Evolutionary conservation across 2,113 vertebrate genomes (phyloP).

Genomic region (Hirundichthys speculiger): DNA sequence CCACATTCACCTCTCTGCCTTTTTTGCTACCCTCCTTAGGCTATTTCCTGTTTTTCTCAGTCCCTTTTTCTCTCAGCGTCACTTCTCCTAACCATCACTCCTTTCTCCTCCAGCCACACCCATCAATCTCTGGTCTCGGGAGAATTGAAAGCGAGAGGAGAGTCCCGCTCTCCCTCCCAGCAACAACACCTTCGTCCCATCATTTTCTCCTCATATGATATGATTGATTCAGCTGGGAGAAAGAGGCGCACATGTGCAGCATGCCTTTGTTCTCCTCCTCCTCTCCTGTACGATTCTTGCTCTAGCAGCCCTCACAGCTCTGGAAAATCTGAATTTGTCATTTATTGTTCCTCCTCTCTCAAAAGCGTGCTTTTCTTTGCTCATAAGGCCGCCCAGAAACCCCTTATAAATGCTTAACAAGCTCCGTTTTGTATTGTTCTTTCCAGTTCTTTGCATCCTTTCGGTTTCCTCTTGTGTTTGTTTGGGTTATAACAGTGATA

Average conservation of each 20-base stretch:
- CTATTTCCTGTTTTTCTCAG: slow-evolving; percentile 48
- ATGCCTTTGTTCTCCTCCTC: not conserved
- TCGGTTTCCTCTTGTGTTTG: slow-evolving; percentile 35
- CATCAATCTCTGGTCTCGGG: slow-evolving; percentile 45
- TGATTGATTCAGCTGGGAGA: slow-evolving; percentile 33
- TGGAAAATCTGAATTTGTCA: slow-evolving; percentile 73
- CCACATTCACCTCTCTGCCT: slow-evolving; percentile 16
- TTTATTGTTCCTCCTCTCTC: slow-evolving; percentile 66
- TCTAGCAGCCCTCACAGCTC: slow-evolving; percentile 39
- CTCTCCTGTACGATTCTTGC: slow-evolving; percentile 5
- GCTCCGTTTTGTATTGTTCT: slow-evolving; percentile 60
- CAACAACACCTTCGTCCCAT: slow-evolving; percentile 29
- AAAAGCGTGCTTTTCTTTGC: slow-evolving; percentile 58
- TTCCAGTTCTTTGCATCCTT: slow-evolving; percentile 36
- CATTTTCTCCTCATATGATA: slow-evolving; percentile 51
- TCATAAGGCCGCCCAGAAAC: slow-evolving; percentile 74
- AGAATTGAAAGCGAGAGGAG: slow-evolving; percentile 41
- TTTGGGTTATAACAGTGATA: slow-evolving; percentile 34
- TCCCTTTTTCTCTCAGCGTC: slow-evolving; percentile 31
- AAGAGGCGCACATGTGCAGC: slow-evolving; percentile 3
- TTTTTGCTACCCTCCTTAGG: slow-evolving; percentile 21
- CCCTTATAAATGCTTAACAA: slow-evolving; percentile 79
- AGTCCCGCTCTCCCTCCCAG: slow-evolving; percentile 15
- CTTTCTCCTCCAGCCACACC: slow-evolving; percentile 48
- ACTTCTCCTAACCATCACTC: slow-evolving; percentile 52